Evolutionary conservation across 2,113 vertebrate genomes (phyloP).

Genomic region (Catharus fuscescens): DNA sequence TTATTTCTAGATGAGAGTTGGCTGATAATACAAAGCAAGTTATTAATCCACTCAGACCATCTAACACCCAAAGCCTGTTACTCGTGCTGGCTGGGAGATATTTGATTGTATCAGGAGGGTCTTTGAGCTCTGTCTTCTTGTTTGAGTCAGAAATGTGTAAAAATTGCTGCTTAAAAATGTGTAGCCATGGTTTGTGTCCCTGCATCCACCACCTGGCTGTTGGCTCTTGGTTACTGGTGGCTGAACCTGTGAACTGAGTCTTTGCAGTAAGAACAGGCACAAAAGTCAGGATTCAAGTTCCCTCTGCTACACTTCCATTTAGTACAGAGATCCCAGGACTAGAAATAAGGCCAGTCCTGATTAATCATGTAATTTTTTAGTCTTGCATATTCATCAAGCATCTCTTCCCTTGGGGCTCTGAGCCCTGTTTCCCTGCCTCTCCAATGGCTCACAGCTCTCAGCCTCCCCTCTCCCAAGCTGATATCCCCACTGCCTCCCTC

Average conservation of each 20-base stretch:
- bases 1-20: conserved; percentile 62
- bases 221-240: fast-evolving
- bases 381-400: not conserved
- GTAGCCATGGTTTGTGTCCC: not conserved
- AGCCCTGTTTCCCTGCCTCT: not conserved
- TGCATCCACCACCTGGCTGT: not conserved
- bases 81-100: conserved; percentile 45
- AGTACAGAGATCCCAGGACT: not conserved
- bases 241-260: not conserved
- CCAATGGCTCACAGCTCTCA: not conserved
- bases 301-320: not conserved
- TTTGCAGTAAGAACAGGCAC: not conserved
- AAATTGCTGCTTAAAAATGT: not conserved
- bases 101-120: conserved; percentile 50
- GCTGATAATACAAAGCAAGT: conserved; percentile 68
- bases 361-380: not conserved
- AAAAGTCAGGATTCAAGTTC: not conserved
- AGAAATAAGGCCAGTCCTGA: not conserved
- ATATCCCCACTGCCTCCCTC: not conserved
- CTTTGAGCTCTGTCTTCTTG: conserved; percentile 27
- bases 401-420: not conserved
- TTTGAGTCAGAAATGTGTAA: conserved; percentile 18
- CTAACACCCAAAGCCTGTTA: conserved; percentile 61
- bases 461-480: not conserved
- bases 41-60: conserved; percentile 67